phyloP scores from a whole-genome alignment of 2,113 vertebrate species.

The Fulica atra region DNA sequence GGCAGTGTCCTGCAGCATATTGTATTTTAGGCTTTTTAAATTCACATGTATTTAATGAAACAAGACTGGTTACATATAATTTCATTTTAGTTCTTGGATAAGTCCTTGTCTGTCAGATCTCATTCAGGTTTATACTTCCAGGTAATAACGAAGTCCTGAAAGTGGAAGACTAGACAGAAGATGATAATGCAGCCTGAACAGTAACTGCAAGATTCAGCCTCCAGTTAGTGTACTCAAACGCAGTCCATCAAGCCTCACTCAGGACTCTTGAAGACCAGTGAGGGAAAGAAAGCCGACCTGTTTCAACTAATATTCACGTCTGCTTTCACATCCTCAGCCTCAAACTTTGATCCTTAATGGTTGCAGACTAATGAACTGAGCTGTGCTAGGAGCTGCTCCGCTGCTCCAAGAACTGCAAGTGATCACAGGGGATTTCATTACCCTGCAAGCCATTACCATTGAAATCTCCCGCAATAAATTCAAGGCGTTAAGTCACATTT shows the following conservation, averaged over 20 bases:
- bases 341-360: neutral
- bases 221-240: neutral
- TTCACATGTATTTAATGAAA: neutral
- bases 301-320: neutral
- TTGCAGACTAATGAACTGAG: neutral
- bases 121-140: neutral
- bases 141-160: neutral
- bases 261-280: neutral
- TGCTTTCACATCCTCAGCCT: neutral
- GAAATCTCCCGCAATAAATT: neutral
- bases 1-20: neutral
- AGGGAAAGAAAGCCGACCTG: neutral
- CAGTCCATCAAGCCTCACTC: neutral
- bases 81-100: neutral
- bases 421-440: neutral
- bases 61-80: neutral
- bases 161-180: neutral
- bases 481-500: neutral
- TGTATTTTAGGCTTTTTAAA: neutral
- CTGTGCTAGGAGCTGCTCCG: neutral
- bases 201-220: neutral
- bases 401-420: neutral
- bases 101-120: neutral
- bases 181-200: neutral
- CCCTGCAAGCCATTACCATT: accelerated